phyloP scores from a whole-genome alignment of 1,140 invertebrate genomes.

The Protaetia brevitarsis region DNA sequence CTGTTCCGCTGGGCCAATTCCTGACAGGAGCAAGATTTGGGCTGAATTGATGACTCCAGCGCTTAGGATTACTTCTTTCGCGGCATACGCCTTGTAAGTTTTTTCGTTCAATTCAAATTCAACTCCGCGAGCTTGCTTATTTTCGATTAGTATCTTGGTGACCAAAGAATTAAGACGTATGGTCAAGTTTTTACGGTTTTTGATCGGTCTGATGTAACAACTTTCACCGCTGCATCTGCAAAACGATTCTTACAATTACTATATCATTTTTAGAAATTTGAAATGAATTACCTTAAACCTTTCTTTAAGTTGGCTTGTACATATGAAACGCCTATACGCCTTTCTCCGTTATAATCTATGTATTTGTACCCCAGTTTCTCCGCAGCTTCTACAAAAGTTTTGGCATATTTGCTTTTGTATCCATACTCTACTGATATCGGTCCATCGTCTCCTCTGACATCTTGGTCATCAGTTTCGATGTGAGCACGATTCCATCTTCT shows the following conservation, averaged over 20 bases:
- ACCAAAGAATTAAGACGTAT: constrained; percentile 78
- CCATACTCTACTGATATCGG: constrained; percentile 58
- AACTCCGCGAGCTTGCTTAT: constrained; percentile 70
- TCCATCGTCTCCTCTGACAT: constrained; percentile 43
- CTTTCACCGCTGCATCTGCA: constrained; percentile 78
- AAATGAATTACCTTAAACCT: constrained; percentile 69
- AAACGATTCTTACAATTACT: background rate
- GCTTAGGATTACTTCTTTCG: constrained; percentile 80
- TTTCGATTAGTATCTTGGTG: constrained; percentile 72
- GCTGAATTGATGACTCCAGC: constrained; percentile 85
- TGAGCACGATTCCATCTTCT: constrained; percentile 53
- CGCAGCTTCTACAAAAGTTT: constrained; percentile 68
- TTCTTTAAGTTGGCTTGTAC: constrained; percentile 75
- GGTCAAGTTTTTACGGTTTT: constrained; percentile 76
- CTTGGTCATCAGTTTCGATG: constrained; percentile 50
- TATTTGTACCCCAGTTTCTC: constrained; percentile 68
- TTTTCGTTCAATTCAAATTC: constrained; percentile 72
- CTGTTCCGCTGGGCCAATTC: constrained; percentile 67
- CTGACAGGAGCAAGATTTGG: constrained; percentile 79
- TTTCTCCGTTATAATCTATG: constrained; percentile 83
- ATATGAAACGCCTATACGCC: constrained; percentile 85
- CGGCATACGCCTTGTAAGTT: constrained; percentile 65
- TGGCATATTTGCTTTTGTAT: constrained; percentile 60
- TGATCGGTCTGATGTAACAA: constrained; percentile 78
- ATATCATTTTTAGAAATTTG: constrained; percentile 47